Percentiles rank a stretch among this genome's conserved stretches.
Evolutionary conservation across 2,888 invertebrate species (phyloP).

Genomic region (Heliconius hortense): DNA sequence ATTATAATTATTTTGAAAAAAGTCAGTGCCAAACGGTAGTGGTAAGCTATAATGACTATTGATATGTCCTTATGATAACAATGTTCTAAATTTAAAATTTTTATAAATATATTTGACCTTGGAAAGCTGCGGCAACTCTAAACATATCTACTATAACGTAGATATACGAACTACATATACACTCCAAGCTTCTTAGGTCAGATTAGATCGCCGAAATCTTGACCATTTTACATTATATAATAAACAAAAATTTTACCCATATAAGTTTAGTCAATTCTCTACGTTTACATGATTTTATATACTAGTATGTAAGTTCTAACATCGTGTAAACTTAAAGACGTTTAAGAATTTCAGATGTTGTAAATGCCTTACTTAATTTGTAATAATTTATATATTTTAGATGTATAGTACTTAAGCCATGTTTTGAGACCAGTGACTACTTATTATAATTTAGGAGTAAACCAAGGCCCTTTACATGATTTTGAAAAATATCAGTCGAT

Average conservation of each 20-base stretch:
- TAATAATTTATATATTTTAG: constrained; percentile 83
- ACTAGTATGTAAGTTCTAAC: constrained; percentile 55
- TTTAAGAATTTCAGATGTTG: constrained; percentile 79
- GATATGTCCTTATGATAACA: constrained; percentile 66
- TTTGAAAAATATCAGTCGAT: constrained; percentile 70
- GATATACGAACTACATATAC: constrained; percentile 38
- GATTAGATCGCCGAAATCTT: constrained; percentile 79
- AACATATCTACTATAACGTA: constrained; percentile 12
- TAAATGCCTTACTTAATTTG: constrained; percentile 83
- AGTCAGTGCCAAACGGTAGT: constrained; percentile 80
- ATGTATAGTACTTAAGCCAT: constrained; percentile 83
- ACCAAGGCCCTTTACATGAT: constrained; percentile 62
- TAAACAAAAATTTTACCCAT: constrained; percentile 78
- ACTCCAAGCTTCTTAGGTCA: constrained; percentile 68
- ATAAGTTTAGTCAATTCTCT: constrained; percentile 81
- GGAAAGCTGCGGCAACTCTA: constrained; percentile 57
- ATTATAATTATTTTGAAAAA: constrained; percentile 63
- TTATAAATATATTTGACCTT: constrained; percentile 65
- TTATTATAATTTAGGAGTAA: constrained; percentile 78
- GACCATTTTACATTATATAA: constrained; percentile 70
- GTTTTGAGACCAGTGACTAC: constrained; percentile 81
- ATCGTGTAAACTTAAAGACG: constrained; percentile 77
- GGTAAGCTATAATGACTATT: constrained; percentile 74
- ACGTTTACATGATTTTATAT: constrained; percentile 77
- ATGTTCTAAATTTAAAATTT: constrained; percentile 67